Conservation (phyloP, 2,888 invertebrate species). For the Diaprepes abbreviatus region DNA sequence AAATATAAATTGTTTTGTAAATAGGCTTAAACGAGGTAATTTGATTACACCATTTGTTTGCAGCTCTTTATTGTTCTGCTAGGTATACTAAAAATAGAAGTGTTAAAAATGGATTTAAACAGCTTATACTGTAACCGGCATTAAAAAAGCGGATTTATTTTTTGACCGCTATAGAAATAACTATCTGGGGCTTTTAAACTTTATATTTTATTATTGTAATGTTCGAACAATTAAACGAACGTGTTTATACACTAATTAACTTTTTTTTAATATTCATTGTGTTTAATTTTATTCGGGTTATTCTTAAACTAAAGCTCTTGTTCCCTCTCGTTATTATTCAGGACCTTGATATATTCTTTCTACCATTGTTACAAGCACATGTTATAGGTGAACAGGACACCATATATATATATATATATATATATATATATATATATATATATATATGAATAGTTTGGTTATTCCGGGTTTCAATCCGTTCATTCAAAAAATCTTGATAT, state of each 20-base stretch:
- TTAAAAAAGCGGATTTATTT: not conserved
- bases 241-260: not conserved
- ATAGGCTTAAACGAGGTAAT: constrained; percentile 39
- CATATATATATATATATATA: too few species aligned
- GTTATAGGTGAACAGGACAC: too few species aligned
- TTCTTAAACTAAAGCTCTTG: too few species aligned
- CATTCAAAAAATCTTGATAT: too few species aligned
- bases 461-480: too few species aligned
- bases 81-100: constrained; percentile 5
- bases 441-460: too few species aligned
- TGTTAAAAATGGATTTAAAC: constrained; percentile 14
- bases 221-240: not conserved
- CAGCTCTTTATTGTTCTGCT: constrained; percentile 15
- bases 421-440: too few species aligned
- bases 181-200: not conserved
- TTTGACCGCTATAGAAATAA: not conserved
- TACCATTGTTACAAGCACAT: too few species aligned
- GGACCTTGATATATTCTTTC: too few species aligned
- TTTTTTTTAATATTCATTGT: not conserved
- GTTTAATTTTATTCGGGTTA: too few species aligned
- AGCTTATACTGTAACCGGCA: not conserved
- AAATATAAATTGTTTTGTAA: constrained; percentile 38
- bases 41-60: constrained; percentile 33
- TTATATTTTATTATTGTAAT: not conserved
- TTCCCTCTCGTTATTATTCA: too few species aligned